phyloP scores from a whole-genome alignment of 2,888 invertebrate genomes.

The Hydrotaea diabolus region DNA sequence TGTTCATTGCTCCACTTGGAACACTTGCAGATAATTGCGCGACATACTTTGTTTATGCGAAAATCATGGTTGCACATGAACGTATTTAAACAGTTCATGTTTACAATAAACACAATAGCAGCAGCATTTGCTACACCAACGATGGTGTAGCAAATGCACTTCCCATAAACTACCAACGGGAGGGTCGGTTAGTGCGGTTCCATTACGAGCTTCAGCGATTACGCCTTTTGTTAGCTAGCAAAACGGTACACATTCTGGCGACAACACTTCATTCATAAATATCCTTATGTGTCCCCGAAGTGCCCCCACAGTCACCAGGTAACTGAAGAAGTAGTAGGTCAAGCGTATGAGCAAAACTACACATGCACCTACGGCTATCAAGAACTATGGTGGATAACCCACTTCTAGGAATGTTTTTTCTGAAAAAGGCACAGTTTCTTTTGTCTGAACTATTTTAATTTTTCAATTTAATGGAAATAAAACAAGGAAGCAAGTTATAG shows the following conservation, averaged over 20 bases:
- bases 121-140: slow-evolving; percentile 11
- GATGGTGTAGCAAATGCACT: slow-evolving; percentile 33
- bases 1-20: slow-evolving; percentile 67
- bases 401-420: slow-evolving; percentile 1
- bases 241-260: too few relatives aligned
- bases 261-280: background rate
- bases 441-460: background rate
- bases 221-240: slow-evolving; percentile 39
- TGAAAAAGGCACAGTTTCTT: slow-evolving; percentile 7
- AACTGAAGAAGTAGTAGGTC: slow-evolving; percentile 48
- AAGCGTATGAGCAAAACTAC: slow-evolving; percentile 41
- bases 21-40: slow-evolving; percentile 79
- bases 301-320: background rate
- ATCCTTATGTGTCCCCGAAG: background rate
- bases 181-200: background rate
- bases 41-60: slow-evolving; percentile 78
- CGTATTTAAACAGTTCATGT: slow-evolving; percentile 64
- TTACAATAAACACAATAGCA: slow-evolving; percentile 52
- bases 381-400: background rate
- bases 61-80: slow-evolving; percentile 64
- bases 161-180: slow-evolving; percentile 49
- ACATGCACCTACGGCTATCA: background rate
- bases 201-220: background rate
- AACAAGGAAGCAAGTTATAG: too few relatives aligned
- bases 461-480: background rate